phyloP scores from a whole-genome alignment of 1,140 invertebrate genomes.

The Tetramorium parvispinum region DNA sequence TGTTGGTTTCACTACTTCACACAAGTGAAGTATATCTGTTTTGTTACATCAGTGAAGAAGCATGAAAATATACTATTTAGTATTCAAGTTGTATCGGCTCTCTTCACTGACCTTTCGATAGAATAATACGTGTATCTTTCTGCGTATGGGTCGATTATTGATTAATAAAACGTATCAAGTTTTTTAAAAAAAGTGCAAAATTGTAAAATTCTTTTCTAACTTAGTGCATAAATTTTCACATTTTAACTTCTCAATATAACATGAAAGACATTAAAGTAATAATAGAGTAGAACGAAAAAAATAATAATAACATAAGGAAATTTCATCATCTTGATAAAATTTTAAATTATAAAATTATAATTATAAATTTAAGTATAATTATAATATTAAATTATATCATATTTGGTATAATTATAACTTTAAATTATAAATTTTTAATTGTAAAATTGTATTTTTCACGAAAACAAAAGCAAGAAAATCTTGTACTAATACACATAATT shows the following conservation, averaged over 20 bases:
- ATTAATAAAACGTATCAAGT: neutral
- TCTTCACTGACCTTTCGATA: conserved; percentile 65
- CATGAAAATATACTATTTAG: conserved; percentile 54
- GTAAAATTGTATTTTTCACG: no score
- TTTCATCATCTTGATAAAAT: neutral
- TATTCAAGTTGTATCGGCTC: conserved; percentile 58
- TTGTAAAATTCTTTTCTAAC: neutral
- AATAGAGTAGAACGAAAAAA: neutral
- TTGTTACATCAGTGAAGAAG: neutral
- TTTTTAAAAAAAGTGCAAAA: neutral
- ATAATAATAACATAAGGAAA: neutral
- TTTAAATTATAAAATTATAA: no score
- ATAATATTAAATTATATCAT: no score
- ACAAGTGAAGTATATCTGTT: neutral
- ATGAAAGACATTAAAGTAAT: neutral
- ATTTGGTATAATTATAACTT: no score
- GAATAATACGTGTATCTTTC: conserved; percentile 33
- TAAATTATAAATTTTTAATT: no score
- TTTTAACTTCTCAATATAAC: neutral
- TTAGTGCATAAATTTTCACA: neutral
- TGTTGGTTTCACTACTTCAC: conserved; percentile 8
- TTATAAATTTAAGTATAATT: no score
- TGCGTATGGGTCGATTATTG: conserved; percentile 16
- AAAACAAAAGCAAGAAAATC: no score
- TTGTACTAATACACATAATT: no score